Evolutionary conservation across 2,797 vertebrate genomes (phyloP).

Genomic region (Poeciliopsis presidionis): DNA sequence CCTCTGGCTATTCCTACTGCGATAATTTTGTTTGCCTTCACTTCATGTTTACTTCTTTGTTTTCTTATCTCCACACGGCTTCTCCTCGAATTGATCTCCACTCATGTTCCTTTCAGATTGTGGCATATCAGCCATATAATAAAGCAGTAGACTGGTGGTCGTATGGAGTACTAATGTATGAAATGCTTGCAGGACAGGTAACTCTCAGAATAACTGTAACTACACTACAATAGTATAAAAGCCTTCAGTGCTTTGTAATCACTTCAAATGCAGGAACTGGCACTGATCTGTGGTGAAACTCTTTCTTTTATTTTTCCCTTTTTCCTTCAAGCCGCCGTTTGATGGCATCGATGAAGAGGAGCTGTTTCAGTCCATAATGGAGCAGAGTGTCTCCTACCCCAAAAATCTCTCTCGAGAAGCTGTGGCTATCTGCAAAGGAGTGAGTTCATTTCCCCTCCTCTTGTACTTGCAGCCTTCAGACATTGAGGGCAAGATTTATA

Average conservation of each 20-base stretch:
- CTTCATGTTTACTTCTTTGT: slow-evolving; percentile 21
- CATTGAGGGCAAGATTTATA: slow-evolving; percentile 15
- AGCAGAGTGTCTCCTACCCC: slow-evolving; percentile 90
- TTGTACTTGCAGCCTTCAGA: not conserved
- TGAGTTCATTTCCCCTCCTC: slow-evolving; percentile 56
- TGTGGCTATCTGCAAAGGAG: slow-evolving; percentile 92
- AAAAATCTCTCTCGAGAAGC: slow-evolving; percentile 90
- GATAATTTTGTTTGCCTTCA: slow-evolving; percentile 11
- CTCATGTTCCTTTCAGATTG: slow-evolving; percentile 79
- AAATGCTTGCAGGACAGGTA: slow-evolving; percentile 94
- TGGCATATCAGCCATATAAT: slow-evolving; percentile 90
- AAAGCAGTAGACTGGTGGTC: slow-evolving; percentile 96
- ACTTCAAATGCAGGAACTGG: slow-evolving; percentile 35
- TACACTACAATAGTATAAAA: slow-evolving; percentile 16
- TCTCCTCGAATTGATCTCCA: slow-evolving; percentile 41
- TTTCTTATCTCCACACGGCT: slow-evolving; percentile 27
- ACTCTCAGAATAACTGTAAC: slow-evolving; percentile 27
- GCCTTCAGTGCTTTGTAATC: slow-evolving; percentile 40
- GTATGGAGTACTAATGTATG: slow-evolving; percentile 90
- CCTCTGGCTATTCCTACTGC: slow-evolving; percentile 20
- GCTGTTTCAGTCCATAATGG: slow-evolving; percentile 94
- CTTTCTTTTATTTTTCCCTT: not conserved
- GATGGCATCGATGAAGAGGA: slow-evolving; percentile 93
- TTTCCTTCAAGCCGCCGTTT: slow-evolving; percentile 84
- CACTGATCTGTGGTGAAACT: slow-evolving; percentile 11